Percentiles rank a stretch among this genome's conserved stretches.
Conservation (phyloP, 64 coral and sea anemone genomes). For the Dendronephthya gigantea region DNA sequence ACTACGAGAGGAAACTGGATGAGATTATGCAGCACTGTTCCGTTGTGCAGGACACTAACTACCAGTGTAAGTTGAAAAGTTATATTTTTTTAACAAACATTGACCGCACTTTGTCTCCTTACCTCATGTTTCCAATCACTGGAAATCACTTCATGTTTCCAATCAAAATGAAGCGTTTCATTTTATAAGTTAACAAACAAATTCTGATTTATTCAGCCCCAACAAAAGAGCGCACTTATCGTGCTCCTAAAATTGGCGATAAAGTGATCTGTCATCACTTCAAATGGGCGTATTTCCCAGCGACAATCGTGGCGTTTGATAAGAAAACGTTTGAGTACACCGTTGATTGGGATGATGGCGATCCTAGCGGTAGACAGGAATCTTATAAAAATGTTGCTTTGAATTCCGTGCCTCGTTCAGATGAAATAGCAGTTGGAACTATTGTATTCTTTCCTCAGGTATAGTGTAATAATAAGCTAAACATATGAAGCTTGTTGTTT, state of each 20-base stretch:
- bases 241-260: constrained; percentile 68
- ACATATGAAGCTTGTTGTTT: too few species aligned
- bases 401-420: constrained; percentile 33
- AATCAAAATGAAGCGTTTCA: too few species aligned
- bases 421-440: constrained; percentile 76
- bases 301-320: constrained; percentile 68
- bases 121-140: too few species aligned
- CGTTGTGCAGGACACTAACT: background rate
- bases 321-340: constrained; percentile 54
- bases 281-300: constrained; percentile 60
- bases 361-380: constrained; percentile 55
- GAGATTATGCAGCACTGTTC: constrained; percentile 56
- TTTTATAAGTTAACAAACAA: background rate
- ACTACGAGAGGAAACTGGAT: constrained; percentile 24
- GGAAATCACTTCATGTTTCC: too few species aligned
- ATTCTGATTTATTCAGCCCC: background rate
- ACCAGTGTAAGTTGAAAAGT: background rate
- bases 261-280: constrained; percentile 85
- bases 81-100: too few species aligned
- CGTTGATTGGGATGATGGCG: constrained; percentile 85
- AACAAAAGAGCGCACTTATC: constrained; percentile 34
- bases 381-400: constrained; percentile 65
- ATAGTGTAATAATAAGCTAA: too few species aligned
- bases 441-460: constrained; percentile 77
- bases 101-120: too few species aligned